A percentile compares a stretch with the other conserved stretches of the same genome.
These are phyloP conservation scores for Eilema griseolum DNA, from an alignment of 2,888 invertebrate genomes.

Conservation along the genomic window DNA sequence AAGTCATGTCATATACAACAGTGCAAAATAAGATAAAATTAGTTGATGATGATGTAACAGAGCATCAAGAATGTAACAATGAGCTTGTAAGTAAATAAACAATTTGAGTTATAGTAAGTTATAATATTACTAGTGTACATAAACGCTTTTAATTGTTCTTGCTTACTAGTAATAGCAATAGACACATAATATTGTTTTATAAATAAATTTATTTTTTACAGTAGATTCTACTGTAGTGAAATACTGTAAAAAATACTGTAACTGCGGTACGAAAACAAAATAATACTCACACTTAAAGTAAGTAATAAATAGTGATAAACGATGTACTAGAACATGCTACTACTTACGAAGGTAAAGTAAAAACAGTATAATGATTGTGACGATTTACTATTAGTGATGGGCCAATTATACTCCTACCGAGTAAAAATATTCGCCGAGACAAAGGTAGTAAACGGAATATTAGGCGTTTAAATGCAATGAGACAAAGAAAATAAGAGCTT, in stretches of 20 bases:
- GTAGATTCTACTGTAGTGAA: too few relatives aligned
- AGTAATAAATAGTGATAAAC: neutral
- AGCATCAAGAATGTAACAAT: neutral
- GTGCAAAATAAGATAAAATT: neutral
- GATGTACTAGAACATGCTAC: neutral
- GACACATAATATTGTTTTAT: neutral
- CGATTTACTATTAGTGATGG: neutral
- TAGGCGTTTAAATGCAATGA: too few relatives aligned
- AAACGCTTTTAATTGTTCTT: neutral
- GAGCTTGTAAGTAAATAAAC: neutral
- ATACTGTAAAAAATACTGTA: too few relatives aligned
- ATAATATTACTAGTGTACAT: neutral
- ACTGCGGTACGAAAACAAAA: neutral
- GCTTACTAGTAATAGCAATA: neutral
- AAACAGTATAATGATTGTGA: neutral
- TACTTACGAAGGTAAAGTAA: conserved; percentile 9
- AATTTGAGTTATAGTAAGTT: neutral
- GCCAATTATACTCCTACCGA: neutral
- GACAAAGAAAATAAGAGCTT: too few relatives aligned
- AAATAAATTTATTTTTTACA: too few relatives aligned
- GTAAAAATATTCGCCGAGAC: neutral
- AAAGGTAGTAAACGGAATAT: too few relatives aligned
- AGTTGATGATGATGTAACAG: neutral
- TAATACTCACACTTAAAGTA: conserved; percentile 7
- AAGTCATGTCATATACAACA: neutral